phyloP scores from a whole-genome alignment of 2,113 vertebrate genomes.

The Saccopteryx leptura region DNA sequence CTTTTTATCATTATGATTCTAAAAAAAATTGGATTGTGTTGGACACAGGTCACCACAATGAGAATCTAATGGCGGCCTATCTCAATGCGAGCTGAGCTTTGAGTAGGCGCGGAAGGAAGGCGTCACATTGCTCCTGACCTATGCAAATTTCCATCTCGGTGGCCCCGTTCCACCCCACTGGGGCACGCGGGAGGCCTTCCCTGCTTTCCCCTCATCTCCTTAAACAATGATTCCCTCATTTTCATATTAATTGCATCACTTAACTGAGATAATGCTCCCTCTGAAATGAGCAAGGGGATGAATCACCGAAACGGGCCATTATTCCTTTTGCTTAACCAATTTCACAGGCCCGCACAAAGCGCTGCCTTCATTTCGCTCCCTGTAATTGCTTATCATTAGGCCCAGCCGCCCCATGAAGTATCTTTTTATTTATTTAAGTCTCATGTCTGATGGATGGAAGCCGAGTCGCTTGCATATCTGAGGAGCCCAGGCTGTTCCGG shows the following conservation, averaged over 20 bases:
- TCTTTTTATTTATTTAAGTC: constrained; percentile 93
- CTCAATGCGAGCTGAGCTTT: constrained; percentile 87
- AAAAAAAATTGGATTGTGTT: constrained; percentile 89
- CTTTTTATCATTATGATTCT: constrained; percentile 90
- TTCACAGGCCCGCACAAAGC: constrained; percentile 91
- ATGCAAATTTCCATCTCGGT: constrained; percentile 89
- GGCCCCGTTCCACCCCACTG: constrained; percentile 83
- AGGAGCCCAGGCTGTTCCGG: constrained; percentile 87
- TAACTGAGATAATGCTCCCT: constrained; percentile 91
- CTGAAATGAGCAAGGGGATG: constrained; percentile 91
- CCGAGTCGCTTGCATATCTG: constrained; percentile 90
- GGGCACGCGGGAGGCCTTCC: constrained; percentile 85
- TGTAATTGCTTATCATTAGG: constrained; percentile 94
- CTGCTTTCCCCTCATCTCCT: constrained; percentile 87
- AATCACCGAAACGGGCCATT: constrained; percentile 91
- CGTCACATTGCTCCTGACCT: constrained; percentile 89
- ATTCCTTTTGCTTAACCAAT: constrained; percentile 93
- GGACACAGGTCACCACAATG: constrained; percentile 90
- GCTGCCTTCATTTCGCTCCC: constrained; percentile 90
- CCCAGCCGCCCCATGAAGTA: constrained; percentile 90
- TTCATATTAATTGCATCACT: constrained; percentile 95
- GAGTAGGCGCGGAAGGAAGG: constrained; percentile 86
- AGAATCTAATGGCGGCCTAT: constrained; percentile 89
- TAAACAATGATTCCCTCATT: constrained; percentile 93
- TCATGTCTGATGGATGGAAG: constrained; percentile 91